A percentile compares a stretch with the other conserved stretches of the same genome.
Evolutionary conservation across 2,888 invertebrate genomes (phyloP).

Genomic region (Schrankia costaestrigalis): DNA sequence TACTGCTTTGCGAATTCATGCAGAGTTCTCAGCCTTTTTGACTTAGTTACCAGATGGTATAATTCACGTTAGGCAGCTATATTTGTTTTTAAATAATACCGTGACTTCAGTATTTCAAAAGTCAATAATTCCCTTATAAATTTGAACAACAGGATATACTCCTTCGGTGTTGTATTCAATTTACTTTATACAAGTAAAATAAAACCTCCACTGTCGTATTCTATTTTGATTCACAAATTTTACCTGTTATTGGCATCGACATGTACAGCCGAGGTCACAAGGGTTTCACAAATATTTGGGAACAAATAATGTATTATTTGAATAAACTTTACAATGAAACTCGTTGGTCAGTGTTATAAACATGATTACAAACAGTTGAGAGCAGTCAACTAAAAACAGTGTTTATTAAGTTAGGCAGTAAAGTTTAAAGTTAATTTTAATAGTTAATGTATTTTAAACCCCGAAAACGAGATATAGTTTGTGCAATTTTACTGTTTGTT

Average conservation of each 20-base stretch:
- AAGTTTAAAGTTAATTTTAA: conserved; percentile 17
- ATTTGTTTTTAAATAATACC: too few relatives aligned
- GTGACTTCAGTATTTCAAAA: too few relatives aligned
- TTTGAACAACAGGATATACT: conserved; percentile 13
- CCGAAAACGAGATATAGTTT: too few relatives aligned
- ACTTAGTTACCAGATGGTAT: too few relatives aligned
- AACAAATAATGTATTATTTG: background rate
- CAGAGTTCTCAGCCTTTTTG: too few relatives aligned
- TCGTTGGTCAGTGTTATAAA: conserved; percentile 5
- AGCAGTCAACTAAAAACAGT: conserved; percentile 10
- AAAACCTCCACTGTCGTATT: conserved; percentile 12
- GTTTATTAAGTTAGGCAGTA: conserved; percentile 9
- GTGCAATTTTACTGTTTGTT: too few relatives aligned
- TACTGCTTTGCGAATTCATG: too few relatives aligned
- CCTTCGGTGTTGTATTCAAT: conserved; percentile 22
- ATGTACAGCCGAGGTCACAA: conserved; percentile 1
- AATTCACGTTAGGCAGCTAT: too few relatives aligned
- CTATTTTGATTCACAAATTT: conserved; percentile 18
- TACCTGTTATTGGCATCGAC: conserved; percentile 19
- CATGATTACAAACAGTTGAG: conserved; percentile 8
- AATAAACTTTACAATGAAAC: conserved; percentile 3
- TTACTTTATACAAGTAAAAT: conserved; percentile 20
- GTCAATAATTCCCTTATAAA: too few relatives aligned
- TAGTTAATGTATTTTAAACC: too few relatives aligned
- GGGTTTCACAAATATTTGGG: conserved; percentile 1